Evolutionary conservation across 2,797 vertebrate species (phyloP).

Genomic region (Glossophaga mutica): DNA sequence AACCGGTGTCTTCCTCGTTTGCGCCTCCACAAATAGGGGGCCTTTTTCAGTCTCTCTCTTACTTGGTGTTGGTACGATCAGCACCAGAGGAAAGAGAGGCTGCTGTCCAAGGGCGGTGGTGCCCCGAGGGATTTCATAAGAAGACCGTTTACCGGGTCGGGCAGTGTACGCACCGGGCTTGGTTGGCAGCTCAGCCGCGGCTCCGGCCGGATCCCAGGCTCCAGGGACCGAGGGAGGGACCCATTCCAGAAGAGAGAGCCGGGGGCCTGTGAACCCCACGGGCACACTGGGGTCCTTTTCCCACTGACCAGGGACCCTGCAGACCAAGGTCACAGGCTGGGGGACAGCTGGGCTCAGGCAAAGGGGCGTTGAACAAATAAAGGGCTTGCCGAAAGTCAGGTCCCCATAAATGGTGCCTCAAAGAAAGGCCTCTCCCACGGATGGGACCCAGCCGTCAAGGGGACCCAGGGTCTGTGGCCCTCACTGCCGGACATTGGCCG

Average conservation of each 20-base stretch:
- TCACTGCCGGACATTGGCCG: fast-evolving
- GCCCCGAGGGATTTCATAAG: too few species aligned
- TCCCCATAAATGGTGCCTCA: neutral
- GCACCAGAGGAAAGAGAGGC: neutral
- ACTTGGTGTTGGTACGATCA: neutral
- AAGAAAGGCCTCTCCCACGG: neutral
- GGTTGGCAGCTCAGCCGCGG: neutral
- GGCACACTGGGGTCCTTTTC: neutral
- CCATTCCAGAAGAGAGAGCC: neutral
- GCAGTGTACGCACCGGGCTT: too few species aligned
- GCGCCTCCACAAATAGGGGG: too few species aligned
- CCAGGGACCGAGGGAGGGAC: neutral
- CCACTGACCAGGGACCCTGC: fast-evolving
- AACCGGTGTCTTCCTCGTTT: fast-evolving
- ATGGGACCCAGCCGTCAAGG: neutral
- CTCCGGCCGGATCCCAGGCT: neutral
- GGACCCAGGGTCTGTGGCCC: neutral
- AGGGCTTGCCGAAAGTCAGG: neutral
- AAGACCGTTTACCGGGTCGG: fast-evolving
- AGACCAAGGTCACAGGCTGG: neutral
- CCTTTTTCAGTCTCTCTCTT: neutral
- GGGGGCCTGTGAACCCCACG: neutral
- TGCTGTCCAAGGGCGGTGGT: neutral
- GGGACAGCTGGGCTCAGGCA: neutral
- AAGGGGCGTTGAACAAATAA: neutral